phyloP scores from a whole-genome alignment of 1,140 invertebrate genomes.

The Drosophila micromelanica region DNA sequence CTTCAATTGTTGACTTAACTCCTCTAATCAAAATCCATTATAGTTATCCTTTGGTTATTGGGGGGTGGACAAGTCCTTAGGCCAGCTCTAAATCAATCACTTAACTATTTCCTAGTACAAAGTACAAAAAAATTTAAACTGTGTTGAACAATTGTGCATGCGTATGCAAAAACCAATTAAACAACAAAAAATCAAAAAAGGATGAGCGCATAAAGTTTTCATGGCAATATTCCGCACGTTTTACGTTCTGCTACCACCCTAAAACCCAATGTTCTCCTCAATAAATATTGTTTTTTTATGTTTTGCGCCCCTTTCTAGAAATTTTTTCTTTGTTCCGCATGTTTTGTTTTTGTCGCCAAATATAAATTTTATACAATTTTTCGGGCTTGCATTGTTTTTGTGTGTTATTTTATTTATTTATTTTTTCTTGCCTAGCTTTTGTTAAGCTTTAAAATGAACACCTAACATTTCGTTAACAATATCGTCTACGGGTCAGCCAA shows the following conservation, averaged over 20 bases:
- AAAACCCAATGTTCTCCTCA: background rate
- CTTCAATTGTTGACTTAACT: slow-evolving; percentile 9
- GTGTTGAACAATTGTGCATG: slow-evolving; percentile 47
- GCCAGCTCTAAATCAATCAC: slow-evolving; percentile 67
- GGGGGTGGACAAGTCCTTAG: background rate
- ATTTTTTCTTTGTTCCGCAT: slow-evolving; percentile 41
- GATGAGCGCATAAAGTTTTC: slow-evolving; percentile 20
- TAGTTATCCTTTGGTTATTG: slow-evolving; percentile 6
- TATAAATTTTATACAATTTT: slow-evolving; percentile 43
- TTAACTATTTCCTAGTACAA: slow-evolving; percentile 62
- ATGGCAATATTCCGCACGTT: slow-evolving; percentile 34
- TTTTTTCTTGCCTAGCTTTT: slow-evolving; percentile 6
- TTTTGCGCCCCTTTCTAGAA: slow-evolving; percentile 7
- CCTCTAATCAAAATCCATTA: slow-evolving; percentile 57
- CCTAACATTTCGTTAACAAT: slow-evolving; percentile 45
- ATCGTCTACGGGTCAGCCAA: slow-evolving; percentile 2
- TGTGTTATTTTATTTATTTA: background rate
- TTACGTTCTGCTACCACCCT: slow-evolving; percentile 5
- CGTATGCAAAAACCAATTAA: slow-evolving; percentile 27
- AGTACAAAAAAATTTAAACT: slow-evolving; percentile 34
- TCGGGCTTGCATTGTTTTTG: slow-evolving; percentile 3
- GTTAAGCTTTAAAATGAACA: slow-evolving; percentile 46
- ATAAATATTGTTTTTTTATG: background rate
- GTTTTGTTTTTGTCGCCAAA: slow-evolving; percentile 37
- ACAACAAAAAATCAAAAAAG: slow-evolving; percentile 9